phyloP scores from a whole-genome alignment of 2,797 vertebrate species.

The Scolopax bukidnonensis region DNA sequence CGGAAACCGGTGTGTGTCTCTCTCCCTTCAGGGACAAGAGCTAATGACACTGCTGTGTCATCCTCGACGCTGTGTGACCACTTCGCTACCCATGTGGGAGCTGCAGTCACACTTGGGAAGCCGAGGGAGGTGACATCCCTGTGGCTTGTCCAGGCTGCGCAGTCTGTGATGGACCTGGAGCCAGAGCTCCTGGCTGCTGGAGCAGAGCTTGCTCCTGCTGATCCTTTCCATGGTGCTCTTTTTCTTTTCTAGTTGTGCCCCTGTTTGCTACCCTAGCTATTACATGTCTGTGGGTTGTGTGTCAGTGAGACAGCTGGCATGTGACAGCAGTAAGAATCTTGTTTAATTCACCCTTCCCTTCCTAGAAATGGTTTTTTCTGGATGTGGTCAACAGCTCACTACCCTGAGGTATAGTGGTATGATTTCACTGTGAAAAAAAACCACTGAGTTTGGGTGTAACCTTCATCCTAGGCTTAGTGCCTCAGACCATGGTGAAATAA shows the following conservation, averaged over 20 bases:
- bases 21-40: not conserved
- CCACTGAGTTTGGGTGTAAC: not conserved
- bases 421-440: not conserved
- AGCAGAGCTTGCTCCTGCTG: not conserved
- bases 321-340: not conserved
- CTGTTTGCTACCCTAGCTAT: not conserved
- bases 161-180: not conserved
- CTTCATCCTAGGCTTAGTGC: not conserved
- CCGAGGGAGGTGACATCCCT: not conserved
- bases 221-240: not conserved
- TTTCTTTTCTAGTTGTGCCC: not conserved
- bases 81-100: rapidly evolving
- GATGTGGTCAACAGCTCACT: not conserved
- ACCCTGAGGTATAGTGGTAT: not conserved
- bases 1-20: rapidly evolving
- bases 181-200: not conserved
- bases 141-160: not conserved
- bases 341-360: not conserved
- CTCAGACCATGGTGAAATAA: not conserved
- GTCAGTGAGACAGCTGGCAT: not conserved
- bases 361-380: not conserved
- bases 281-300: not conserved
- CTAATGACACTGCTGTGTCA: not conserved
- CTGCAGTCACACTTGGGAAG: not conserved
- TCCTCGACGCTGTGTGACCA: rapidly evolving